These are phyloP conservation scores for Dasysyrphus tricinctus DNA, from an alignment of 2,888 invertebrate genomes.

Conservation along the genomic window DNA sequence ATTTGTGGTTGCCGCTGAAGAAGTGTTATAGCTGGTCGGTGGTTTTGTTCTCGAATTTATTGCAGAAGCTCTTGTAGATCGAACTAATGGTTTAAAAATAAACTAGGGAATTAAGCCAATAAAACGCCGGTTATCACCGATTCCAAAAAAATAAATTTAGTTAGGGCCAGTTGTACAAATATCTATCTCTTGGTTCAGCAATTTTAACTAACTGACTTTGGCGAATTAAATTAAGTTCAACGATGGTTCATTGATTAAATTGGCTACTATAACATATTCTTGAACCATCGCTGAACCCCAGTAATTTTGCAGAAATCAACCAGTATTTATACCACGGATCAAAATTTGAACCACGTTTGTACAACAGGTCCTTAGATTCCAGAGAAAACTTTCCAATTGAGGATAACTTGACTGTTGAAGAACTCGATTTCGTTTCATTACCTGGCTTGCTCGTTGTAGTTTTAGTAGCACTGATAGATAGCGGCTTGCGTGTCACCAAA, in stretches of 20 bases:
- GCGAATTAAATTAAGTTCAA: too few relatives aligned
- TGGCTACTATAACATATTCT: too few relatives aligned
- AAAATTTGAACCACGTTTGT: too few relatives aligned
- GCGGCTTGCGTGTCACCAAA: slow-evolving; percentile 56
- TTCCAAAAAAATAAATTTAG: slow-evolving; percentile 30
- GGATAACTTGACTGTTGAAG: slow-evolving; percentile 51
- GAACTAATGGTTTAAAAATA: slow-evolving; percentile 40
- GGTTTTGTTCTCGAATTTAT: slow-evolving; percentile 59
- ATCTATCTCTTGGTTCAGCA: too few relatives aligned
- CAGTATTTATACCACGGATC: too few relatives aligned
- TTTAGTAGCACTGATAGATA: slow-evolving; percentile 52
- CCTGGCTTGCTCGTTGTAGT: slow-evolving; percentile 53
- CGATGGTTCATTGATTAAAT: too few relatives aligned
- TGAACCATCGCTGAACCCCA: too few relatives aligned
- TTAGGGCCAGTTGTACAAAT: too few relatives aligned
- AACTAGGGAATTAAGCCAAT: neutral
- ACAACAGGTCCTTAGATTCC: slow-evolving; percentile 58
- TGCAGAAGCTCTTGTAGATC: slow-evolving; percentile 47
- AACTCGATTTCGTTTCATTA: slow-evolving; percentile 59
- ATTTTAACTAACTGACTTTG: too few relatives aligned
- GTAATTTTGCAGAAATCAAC: too few relatives aligned
- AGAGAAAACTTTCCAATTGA: slow-evolving; percentile 47
- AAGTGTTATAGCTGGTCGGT: slow-evolving; percentile 68
- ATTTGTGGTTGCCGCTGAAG: slow-evolving; percentile 62
- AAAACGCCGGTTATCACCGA: neutral